A percentile compares a stretch with the other conserved stretches of the same genome.
These are phyloP conservation scores for Ceratotherium simum DNA, from an alignment of 2,113 vertebrate genomes.

Conservation along the genomic window DNA sequence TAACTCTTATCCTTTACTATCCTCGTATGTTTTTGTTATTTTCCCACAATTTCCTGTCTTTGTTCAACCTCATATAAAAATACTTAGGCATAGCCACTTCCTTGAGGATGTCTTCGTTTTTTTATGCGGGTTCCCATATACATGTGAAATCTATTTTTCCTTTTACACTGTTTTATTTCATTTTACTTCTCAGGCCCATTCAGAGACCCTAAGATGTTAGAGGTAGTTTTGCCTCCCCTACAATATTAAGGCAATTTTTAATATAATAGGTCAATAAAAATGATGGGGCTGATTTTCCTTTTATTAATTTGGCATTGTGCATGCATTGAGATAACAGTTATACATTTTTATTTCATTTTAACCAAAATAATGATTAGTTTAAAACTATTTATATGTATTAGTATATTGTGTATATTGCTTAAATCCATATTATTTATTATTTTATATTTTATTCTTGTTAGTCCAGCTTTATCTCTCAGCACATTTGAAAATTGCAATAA, in stretches of 20 bases:
- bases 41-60: neutral
- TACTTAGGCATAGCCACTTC: neutral
- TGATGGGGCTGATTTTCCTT: neutral
- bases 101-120: neutral
- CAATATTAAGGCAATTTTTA: neutral
- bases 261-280: neutral
- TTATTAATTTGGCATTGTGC: neutral
- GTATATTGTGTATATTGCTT: neutral
- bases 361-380: neutral
- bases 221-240: neutral
- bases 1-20: neutral
- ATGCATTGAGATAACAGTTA: neutral
- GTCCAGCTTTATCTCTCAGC: neutral
- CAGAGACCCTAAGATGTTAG: neutral
- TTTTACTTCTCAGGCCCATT: neutral
- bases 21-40: neutral
- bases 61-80: too few species aligned
- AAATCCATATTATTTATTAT: neutral
- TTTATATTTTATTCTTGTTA: neutral
- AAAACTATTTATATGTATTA: neutral
- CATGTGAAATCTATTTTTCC: neutral
- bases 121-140: accelerated
- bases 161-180: neutral
- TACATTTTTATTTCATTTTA: neutral
- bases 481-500: neutral